A percentile compares a stretch with the other conserved stretches of the same genome.
Evolutionary conservation across 2,113 vertebrate species (phyloP).

Genomic region (Echinops telfairi): DNA sequence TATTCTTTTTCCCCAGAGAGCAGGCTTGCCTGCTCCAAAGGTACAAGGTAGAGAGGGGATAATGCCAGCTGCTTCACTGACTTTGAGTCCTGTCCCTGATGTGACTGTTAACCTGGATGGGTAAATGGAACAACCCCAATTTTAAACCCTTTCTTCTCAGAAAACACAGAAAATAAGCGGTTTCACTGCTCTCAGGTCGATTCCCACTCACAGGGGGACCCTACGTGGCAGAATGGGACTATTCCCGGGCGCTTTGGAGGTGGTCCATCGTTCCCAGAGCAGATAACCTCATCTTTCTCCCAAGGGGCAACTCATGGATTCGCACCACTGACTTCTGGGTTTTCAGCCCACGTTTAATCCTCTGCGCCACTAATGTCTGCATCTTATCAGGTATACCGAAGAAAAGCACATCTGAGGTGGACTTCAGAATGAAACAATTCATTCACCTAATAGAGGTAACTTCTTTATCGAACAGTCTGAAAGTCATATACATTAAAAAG

Average conservation of each 20-base stretch:
- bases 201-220: too few relatives aligned
- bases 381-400: not conserved
- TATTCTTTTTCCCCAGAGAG: too few relatives aligned
- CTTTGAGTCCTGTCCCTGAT: not conserved
- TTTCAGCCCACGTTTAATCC: too few relatives aligned
- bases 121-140: not conserved
- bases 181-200: too few relatives aligned
- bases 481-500: slow-evolving; percentile 14
- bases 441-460: not conserved
- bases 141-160: slow-evolving; percentile 36
- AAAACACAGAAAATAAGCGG: not conserved
- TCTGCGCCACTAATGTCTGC: too few relatives aligned
- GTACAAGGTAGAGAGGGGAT: too few relatives aligned
- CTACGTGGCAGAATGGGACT: too few relatives aligned
- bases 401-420: slow-evolving; percentile 43
- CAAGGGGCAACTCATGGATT: too few relatives aligned
- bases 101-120: not conserved
- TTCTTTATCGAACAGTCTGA: not conserved
- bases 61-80: fast-evolving
- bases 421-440: slow-evolving; percentile 57
- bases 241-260: too few relatives aligned
- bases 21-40: fast-evolving
- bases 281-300: too few relatives aligned
- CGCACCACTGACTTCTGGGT: too few relatives aligned
- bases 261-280: too few relatives aligned